Base-by-base conservation (phyloP, 92 coral and sea anemone species). In the Diadumene lineata region DNA sequence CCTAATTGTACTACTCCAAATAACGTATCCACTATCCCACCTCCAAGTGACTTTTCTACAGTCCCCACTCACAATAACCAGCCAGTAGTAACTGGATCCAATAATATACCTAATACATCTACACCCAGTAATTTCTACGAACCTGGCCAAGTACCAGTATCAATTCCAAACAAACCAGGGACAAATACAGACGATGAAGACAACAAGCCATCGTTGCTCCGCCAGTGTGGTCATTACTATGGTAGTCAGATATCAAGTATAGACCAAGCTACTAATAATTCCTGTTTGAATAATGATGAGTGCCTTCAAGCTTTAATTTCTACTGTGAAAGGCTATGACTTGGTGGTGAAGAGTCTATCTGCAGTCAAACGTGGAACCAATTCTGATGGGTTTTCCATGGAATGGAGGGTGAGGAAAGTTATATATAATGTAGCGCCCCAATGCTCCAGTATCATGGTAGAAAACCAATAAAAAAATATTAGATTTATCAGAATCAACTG, bases 211-310 rank as follows among this genome's bases (percentile, higher is more conserved):
- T 66, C 93, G 23, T 56, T 91, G 24, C 86, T 81, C 53, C 92
- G 97, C 18, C 93, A 91, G 72, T 88, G 92, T 67, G 97, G 97
- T 11, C 97, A 91, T 72, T 91, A 91, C 75, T 91, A 88, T 56
- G 77, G 72, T 31, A 72, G 88, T 1, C 90, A 91, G 43, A 19
- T 63, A 29, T 80, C 85, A 53, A 31, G 87, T 53, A 77, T 90
- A 60, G 89, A 84, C 24, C 92, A 76, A 30, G 90, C 75, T 17
- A 89, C 86, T 22, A 91, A 91, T 31, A 88, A 91, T 62, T 73
- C 78, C 64, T 84, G 88, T 60, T 70, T 84, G 11, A 78, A 71
- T 34, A 88, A 83, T n/a, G 98, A 84, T 38, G 93, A 89, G 46
- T 77, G 78, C 19, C 76, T 96, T 19, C 92, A 81, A 81, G 87